phyloP scores from a whole-genome alignment of 2,113 vertebrate species.

The Alligator sinensis region DNA sequence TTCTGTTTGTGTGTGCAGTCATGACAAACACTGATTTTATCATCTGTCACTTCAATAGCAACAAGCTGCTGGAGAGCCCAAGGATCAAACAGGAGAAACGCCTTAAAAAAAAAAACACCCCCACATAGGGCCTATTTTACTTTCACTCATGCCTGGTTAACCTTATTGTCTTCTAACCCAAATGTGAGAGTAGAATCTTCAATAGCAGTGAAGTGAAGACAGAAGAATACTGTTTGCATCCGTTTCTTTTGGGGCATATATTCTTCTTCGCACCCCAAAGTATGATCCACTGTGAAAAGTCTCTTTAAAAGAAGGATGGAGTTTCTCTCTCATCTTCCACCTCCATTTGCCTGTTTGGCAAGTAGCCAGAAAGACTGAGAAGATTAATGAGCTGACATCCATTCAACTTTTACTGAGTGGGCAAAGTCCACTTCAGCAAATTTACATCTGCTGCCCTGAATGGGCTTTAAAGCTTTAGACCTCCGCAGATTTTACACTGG shows the following conservation, averaged over 20 bases:
- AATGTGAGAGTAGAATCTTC: neutral
- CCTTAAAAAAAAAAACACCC: neutral
- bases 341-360: constrained; percentile 31
- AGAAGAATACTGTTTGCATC: neutral
- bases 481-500: neutral
- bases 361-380: neutral
- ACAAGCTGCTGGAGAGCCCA: neutral
- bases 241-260: neutral
- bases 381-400: constrained; percentile 4
- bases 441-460: neutral
- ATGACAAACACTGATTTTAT: neutral
- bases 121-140: neutral
- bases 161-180: constrained; percentile 10
- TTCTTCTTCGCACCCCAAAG: neutral
- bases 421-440: neutral
- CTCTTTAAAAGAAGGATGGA: constrained; percentile 15
- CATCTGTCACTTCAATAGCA: constrained; percentile 17
- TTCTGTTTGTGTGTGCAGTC: neutral
- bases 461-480: neutral
- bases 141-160: constrained; percentile 14
- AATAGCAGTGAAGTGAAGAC: neutral
- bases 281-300: constrained; percentile 6
- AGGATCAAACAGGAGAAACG: neutral
- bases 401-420: constrained; percentile 16
- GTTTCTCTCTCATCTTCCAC: neutral